Evolutionary conservation across 2,888 invertebrate genomes (phyloP).

Genomic region (Tanytarsus gracilentus): DNA sequence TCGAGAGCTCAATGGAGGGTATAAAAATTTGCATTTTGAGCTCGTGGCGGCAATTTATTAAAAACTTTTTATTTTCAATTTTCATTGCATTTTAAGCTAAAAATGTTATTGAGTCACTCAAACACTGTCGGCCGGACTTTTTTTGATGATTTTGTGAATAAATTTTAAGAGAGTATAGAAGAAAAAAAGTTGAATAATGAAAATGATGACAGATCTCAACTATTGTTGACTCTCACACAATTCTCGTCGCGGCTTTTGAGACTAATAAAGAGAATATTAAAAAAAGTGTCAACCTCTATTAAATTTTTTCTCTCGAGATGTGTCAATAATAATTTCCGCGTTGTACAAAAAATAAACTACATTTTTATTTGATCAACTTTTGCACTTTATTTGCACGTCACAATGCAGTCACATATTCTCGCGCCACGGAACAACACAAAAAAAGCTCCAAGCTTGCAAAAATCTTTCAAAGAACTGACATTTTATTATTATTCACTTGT

Average conservation of each 20-base stretch:
- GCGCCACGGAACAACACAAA: constrained; percentile 24
- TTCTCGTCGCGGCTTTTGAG: not conserved
- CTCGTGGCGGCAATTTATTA: too few relatives aligned
- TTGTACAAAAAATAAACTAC: not conserved
- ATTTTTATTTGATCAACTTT: constrained; percentile 1
- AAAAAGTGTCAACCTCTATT: too few relatives aligned
- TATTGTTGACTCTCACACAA: constrained; percentile 19
- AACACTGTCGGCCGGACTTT: too few relatives aligned
- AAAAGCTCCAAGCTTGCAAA: constrained; percentile 34
- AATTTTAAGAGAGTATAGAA: not conserved
- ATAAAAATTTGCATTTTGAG: too few relatives aligned
- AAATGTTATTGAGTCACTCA: too few relatives aligned
- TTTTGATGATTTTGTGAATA: constrained; percentile 3
- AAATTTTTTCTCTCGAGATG: too few relatives aligned
- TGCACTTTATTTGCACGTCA: too few relatives aligned
- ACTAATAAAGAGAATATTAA: too few relatives aligned
- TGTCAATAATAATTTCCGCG: constrained; percentile 14
- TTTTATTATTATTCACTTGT: constrained; percentile 31
- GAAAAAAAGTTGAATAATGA: not conserved
- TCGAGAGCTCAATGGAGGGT: too few relatives aligned
- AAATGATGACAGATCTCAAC: constrained; percentile 25
- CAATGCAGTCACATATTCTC: too few relatives aligned
- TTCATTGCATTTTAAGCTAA: too few relatives aligned
- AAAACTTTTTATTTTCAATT: too few relatives aligned
- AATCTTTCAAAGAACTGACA: constrained; percentile 36